These are phyloP conservation scores for Halictus rubicundus DNA, from an alignment of 1,140 invertebrate genomes.

Conservation along the genomic window DNA sequence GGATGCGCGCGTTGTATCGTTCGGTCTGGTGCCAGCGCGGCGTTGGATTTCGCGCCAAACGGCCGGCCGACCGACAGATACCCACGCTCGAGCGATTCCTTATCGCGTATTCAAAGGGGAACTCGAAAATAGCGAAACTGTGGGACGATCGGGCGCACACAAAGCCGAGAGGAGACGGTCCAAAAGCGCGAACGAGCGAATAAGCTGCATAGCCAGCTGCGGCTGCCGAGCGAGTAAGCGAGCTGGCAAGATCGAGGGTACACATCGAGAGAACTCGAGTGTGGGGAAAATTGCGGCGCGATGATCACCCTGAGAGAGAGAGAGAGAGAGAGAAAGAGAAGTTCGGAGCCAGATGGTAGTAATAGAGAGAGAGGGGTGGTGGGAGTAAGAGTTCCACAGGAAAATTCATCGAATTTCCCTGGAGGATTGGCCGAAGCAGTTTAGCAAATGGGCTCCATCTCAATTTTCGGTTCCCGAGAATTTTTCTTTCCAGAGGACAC, in stretches of 20 bases:
- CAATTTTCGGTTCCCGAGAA: conserved; percentile 29
- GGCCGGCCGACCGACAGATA: conserved; percentile 7
- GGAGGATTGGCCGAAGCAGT: conserved; percentile 32
- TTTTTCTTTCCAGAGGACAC: neutral
- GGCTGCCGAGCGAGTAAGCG: too few relatives aligned
- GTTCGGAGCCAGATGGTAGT: too few relatives aligned
- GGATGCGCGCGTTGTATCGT: conserved; percentile 27
- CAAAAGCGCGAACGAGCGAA: too few relatives aligned
- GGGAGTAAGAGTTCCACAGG: too few relatives aligned
- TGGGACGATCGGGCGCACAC: too few relatives aligned
- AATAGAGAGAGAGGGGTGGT: neutral
- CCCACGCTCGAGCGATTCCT: conserved; percentile 30
- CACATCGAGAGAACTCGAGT: neutral
- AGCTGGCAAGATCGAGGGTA: too few relatives aligned
- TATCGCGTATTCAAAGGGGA: conserved; percentile 9
- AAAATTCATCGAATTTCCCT: conserved; percentile 51
- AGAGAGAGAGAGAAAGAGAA: neutral
- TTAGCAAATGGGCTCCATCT: conserved; percentile 29
- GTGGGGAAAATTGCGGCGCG: conserved; percentile 28
- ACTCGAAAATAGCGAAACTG: neutral
- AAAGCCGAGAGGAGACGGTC: too few relatives aligned
- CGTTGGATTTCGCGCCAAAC: conserved; percentile 62
- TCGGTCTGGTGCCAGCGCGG: conserved; percentile 49
- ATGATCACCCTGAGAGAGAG: neutral
- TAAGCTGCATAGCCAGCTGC: too few relatives aligned